Percentiles rank a stretch among this genome's conserved stretches.
Conservation (phyloP, 2,888 invertebrate species). For the Euproctis similis region DNA sequence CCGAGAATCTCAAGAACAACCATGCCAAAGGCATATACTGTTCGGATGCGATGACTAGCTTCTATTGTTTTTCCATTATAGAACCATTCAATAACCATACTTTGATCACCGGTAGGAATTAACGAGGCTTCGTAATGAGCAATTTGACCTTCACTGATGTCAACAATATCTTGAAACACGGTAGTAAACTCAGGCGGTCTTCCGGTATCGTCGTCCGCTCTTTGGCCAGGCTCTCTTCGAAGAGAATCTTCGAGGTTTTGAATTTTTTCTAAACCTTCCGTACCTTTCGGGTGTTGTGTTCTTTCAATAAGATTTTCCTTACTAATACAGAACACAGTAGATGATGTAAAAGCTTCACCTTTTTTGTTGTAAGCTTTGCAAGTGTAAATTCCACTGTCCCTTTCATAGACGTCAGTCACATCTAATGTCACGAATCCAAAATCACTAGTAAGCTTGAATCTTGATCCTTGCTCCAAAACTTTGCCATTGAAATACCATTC, state of each 20-base stretch:
- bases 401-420: conserved; percentile 91
- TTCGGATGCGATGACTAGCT: conserved; percentile 92
- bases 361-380: conserved; percentile 91
- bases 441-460: conserved; percentile 94
- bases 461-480: conserved; percentile 87
- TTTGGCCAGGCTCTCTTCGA: conserved; percentile 80
- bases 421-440: conserved; percentile 98
- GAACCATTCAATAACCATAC: conserved; percentile 97
- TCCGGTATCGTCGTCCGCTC: conserved; percentile 84
- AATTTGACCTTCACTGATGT: conserved; percentile 94
- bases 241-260: conserved; percentile 92
- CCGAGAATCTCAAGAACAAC: conserved; percentile 97
- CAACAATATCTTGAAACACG: conserved; percentile 87
- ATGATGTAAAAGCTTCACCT: conserved; percentile 94
- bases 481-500: conserved; percentile 97
- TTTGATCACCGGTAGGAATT: conserved; percentile 94
- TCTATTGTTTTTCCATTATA: conserved; percentile 92
- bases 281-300: conserved; percentile 96
- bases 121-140: conserved; percentile 98
- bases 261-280: conserved; percentile 92
- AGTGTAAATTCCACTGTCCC: conserved; percentile 95
- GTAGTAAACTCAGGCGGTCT: conserved; percentile 92
- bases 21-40: conserved; percentile 98
- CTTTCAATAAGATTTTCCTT: conserved; percentile 89
- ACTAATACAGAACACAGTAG: conserved; percentile 88